These are phyloP conservation scores for Hedya salicella DNA, from an alignment of 2,888 invertebrate species.

Conservation along the genomic window DNA sequence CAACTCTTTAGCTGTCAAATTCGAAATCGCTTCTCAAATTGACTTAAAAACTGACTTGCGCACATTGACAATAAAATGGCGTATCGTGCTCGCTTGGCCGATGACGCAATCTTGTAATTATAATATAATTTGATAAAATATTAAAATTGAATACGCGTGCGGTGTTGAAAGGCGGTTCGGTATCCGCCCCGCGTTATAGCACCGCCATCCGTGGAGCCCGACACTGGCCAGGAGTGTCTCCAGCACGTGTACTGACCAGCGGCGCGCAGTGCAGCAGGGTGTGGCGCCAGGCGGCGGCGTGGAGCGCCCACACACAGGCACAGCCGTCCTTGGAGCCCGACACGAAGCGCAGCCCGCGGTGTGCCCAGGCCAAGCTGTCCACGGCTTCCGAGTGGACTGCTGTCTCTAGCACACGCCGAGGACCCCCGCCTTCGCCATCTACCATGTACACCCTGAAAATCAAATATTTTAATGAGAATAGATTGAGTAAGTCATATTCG, in stretches of 20 bases:
- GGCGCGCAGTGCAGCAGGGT: slow-evolving; percentile 85
- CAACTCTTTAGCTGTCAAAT: too few relatives aligned
- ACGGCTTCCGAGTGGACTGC: slow-evolving; percentile 96
- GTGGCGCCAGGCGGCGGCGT: slow-evolving; percentile 95
- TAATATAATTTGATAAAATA: too few relatives aligned
- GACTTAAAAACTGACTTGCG: too few relatives aligned
- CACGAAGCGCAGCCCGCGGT: slow-evolving; percentile 93
- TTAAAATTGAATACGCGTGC: too few relatives aligned
- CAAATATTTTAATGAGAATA: not conserved
- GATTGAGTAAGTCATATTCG: not conserved
- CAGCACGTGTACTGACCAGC: slow-evolving; percentile 22
- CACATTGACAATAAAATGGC: too few relatives aligned
- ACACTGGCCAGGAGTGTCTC: too few relatives aligned
- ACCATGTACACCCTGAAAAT: slow-evolving; percentile 91
- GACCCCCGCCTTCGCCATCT: slow-evolving; percentile 91
- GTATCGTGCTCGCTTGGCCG: too few relatives aligned
- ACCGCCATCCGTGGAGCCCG: too few relatives aligned
- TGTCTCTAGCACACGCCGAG: slow-evolving; percentile 84
- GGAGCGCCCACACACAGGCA: slow-evolving; percentile 96
- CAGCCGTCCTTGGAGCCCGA: slow-evolving; percentile 98
- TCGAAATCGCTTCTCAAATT: too few relatives aligned
- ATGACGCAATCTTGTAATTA: too few relatives aligned
- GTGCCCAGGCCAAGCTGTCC: slow-evolving; percentile 98
- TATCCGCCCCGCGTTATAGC: too few relatives aligned
- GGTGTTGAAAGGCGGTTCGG: too few relatives aligned